A percentile compares a stretch with the other conserved stretches of the same genome.
These are phyloP conservation scores for Campopleginae sp. DNA, from an alignment of 2,888 invertebrate species.

Conservation along the genomic window DNA sequence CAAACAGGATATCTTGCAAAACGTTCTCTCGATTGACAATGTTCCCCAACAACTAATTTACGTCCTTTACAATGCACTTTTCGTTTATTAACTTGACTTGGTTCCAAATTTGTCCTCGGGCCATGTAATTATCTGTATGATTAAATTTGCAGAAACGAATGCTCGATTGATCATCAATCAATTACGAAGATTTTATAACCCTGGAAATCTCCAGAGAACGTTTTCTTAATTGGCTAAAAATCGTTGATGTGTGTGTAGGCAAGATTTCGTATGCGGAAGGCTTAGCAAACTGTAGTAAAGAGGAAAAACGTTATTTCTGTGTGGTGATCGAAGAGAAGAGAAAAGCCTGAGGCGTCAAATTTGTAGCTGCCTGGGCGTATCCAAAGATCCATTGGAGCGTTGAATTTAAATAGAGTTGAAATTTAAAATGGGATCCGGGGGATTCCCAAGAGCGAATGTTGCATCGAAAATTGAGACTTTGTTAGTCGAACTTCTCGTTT, in stretches of 20 bases:
- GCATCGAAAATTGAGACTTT: conserved; percentile 39
- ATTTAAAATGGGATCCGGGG: conserved; percentile 57
- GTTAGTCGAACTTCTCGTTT: conserved; percentile 9
- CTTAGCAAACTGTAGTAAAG: not conserved
- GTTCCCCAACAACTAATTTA: not conserved
- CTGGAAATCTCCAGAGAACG: not conserved
- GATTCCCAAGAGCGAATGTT: conserved; percentile 36
- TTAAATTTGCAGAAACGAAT: not conserved
- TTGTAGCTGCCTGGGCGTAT: conserved; percentile 28
- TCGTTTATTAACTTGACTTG: not conserved
- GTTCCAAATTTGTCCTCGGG: not conserved
- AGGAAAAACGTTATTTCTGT: not conserved
- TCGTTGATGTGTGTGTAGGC: not conserved
- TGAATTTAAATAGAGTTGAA: conserved; percentile 59
- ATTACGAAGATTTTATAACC: too few species aligned
- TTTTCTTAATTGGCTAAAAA: not conserved
- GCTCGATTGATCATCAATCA: too few species aligned
- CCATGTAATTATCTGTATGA: not conserved
- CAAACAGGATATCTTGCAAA: not conserved
- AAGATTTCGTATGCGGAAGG: not conserved
- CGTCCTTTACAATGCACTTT: not conserved
- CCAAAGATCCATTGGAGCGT: conserved; percentile 16
- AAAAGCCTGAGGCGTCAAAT: conserved; percentile 35
- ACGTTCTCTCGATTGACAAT: not conserved
- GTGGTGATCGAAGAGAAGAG: not conserved